A percentile compares a stretch with the other conserved stretches of the same genome.
Conservation (phyloP, 2,797 vertebrate genomes). For the Passerculus sandwichensis region DNA sequence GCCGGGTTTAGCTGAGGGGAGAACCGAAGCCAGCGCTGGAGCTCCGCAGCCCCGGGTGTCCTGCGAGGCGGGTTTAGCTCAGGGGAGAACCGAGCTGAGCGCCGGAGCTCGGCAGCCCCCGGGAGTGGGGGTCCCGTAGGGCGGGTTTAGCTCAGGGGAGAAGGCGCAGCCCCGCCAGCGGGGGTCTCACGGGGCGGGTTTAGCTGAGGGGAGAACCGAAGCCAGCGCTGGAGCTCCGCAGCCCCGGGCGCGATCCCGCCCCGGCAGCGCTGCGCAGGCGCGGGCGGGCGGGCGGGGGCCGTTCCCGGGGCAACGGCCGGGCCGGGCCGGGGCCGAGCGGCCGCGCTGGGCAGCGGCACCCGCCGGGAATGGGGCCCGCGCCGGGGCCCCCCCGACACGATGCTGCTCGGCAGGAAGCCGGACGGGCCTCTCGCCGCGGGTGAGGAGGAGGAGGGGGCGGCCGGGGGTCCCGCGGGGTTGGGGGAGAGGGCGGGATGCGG, state of each 20-base stretch:
- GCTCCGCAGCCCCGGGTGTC: too few relatives aligned
- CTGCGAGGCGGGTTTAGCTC: too few relatives aligned
- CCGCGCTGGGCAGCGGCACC: not conserved
- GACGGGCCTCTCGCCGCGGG: not conserved
- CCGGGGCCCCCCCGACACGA: not conserved
- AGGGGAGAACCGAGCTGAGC: too few relatives aligned
- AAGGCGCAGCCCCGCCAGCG: too few relatives aligned
- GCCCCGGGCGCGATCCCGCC: not conserved
- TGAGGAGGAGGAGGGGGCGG: not conserved
- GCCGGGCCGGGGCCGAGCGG: not conserved
- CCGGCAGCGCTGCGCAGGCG: too few relatives aligned
- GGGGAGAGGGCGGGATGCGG: not conserved
- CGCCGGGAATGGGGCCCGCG: not conserved
- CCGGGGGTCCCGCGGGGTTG: not conserved
- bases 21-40: too few relatives aligned
- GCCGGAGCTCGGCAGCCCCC: too few relatives aligned
- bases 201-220: not conserved
- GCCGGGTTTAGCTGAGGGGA: too few relatives aligned
- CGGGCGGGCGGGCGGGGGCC: not conserved
- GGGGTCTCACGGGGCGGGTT: too few relatives aligned
- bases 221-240: not conserved
- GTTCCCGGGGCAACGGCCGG: conserved; percentile 1
- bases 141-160: too few relatives aligned
- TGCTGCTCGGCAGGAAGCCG: not conserved
- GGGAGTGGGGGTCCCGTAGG: too few relatives aligned